Evolutionary conservation across 2,797 vertebrate genomes (phyloP).

Genomic region (Chelon auratus): DNA sequence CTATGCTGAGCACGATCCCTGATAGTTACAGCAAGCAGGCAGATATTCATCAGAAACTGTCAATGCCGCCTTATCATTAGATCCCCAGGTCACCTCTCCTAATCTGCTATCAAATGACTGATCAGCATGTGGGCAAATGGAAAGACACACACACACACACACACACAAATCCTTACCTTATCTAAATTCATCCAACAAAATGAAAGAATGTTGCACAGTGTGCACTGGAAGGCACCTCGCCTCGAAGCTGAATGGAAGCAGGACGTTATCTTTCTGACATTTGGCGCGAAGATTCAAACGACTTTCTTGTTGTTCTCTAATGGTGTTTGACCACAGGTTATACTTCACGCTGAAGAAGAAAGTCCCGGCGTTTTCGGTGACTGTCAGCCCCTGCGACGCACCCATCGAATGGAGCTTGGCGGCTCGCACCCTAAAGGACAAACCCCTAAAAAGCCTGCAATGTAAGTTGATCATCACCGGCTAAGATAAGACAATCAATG

Average conservation of each 20-base stretch:
- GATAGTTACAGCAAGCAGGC: slow-evolving; percentile 49
- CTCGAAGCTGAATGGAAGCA: slow-evolving; percentile 52
- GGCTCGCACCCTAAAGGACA: slow-evolving; percentile 83
- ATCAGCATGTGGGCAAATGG: slow-evolving; percentile 52
- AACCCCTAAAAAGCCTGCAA: slow-evolving; percentile 79
- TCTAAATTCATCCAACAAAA: slow-evolving; percentile 39
- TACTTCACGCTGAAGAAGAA: slow-evolving; percentile 89
- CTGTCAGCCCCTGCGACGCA: slow-evolving; percentile 89
- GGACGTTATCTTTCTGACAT: slow-evolving; percentile 60
- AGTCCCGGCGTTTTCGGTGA: slow-evolving; percentile 83
- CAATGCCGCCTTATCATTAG: slow-evolving; percentile 65
- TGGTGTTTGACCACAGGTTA: slow-evolving; percentile 78
- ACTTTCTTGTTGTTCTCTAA: slow-evolving; percentile 26
- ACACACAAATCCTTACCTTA: slow-evolving; percentile 16
- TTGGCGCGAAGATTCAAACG: slow-evolving; percentile 40
- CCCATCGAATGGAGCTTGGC: slow-evolving; percentile 88
- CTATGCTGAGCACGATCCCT: slow-evolving; percentile 58
- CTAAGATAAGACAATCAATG: slow-evolving; percentile 37
- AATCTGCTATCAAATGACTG: slow-evolving; percentile 52
- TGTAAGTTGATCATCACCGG: slow-evolving; percentile 79
- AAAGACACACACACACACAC: slow-evolving; percentile 40
- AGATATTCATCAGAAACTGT: slow-evolving; percentile 69
- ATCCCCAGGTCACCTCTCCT: slow-evolving; percentile 68
- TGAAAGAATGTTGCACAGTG: slow-evolving; percentile 38
- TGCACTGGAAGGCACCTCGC: slow-evolving; percentile 39